phyloP scores from a whole-genome alignment of 2,888 invertebrate genomes.

The Catocala fraxini region DNA sequence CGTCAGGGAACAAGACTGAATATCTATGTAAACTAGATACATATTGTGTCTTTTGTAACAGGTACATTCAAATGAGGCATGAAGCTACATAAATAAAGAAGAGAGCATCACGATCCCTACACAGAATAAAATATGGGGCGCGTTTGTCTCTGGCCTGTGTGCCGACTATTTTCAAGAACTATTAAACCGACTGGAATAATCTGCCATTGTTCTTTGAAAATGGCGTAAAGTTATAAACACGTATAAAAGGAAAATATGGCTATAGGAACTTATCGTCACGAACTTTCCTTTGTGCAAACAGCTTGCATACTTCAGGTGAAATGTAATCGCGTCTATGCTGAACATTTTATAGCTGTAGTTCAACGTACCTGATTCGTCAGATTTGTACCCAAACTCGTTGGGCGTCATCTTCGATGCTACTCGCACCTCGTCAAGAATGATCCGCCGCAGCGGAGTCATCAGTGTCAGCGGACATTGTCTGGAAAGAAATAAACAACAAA shows the following conservation, averaged over 20 bases:
- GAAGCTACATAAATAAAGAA: slow-evolving; percentile 38
- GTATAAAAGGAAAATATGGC: slow-evolving; percentile 14
- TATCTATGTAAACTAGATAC: neutral
- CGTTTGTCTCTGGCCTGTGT: slow-evolving; percentile 27
- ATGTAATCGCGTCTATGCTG: neutral
- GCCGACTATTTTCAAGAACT: slow-evolving; percentile 37
- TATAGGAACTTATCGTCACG: neutral
- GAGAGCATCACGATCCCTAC: slow-evolving; percentile 20
- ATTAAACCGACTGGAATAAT: slow-evolving; percentile 33
- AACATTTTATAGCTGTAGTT: neutral
- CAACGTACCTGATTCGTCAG: slow-evolving; percentile 88
- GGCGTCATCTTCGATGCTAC: slow-evolving; percentile 89
- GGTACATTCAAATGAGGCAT: slow-evolving; percentile 24
- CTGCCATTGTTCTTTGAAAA: slow-evolving; percentile 36
- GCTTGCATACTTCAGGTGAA: neutral
- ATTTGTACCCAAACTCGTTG: slow-evolving; percentile 88
- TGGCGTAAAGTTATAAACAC: slow-evolving; percentile 13
- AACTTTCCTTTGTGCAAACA: slow-evolving; percentile 6
- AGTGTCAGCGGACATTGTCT: slow-evolving; percentile 91
- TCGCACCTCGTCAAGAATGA: slow-evolving; percentile 90
- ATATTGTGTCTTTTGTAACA: slow-evolving; percentile 11
- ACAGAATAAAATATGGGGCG: slow-evolving; percentile 39
- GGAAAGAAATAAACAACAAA: slow-evolving; percentile 57
- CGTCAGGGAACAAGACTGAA: too few species aligned
- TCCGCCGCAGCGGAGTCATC: slow-evolving; percentile 89